Base-by-base conservation (phyloP, 1,140 invertebrate species). In the Trichoplusia ni region DNA sequence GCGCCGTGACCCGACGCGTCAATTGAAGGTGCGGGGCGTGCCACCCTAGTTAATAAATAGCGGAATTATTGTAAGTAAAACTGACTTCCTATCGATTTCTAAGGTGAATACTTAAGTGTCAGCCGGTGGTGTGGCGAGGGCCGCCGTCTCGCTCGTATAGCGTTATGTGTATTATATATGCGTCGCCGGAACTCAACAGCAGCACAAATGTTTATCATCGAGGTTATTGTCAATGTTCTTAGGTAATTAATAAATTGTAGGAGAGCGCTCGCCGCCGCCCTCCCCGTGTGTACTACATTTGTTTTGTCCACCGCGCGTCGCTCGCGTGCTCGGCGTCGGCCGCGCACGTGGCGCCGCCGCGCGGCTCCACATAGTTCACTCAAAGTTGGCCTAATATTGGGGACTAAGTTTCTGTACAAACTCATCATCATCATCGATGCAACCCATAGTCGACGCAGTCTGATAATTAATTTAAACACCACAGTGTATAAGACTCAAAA, bases 71-170 rank as follows among this genome's bases (percentile, higher is more conserved):
- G 49, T 90, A 88, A 84, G 82, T 80, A 76, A 84, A 84, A 86
- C 78, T 83, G 84, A 87, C 82, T 86, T 86, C 87, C 84, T 86
- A 83, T 86, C 82, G 83, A 82, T 87, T 83, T 79, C 82, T 84
- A 84, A 82, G 81, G 75, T 77, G 76, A 76, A 79, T 76, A 44
- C 54, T 69, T 77, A 74, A 73, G 74, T 76, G 75, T 73, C 62
- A 66, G 68, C 69, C 69, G 69, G 64, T 66, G 64, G 68, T 62
- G 65, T 61, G 53, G 29, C 58, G 51, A 42, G 29, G 42, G 51
- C 51, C 40, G 13, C 31, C 60, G 65, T 44, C 53, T 29, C 46
- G 54, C 18, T 11, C 38, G 67, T 35, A 14, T 70, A 77, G 72
- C 65, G 65, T 75, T 69, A 65, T 69, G 60, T 68, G 71, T 73